Evolutionary conservation across 2,113 vertebrate genomes (phyloP).

Genomic region (Cynopterus brachyotis): DNA sequence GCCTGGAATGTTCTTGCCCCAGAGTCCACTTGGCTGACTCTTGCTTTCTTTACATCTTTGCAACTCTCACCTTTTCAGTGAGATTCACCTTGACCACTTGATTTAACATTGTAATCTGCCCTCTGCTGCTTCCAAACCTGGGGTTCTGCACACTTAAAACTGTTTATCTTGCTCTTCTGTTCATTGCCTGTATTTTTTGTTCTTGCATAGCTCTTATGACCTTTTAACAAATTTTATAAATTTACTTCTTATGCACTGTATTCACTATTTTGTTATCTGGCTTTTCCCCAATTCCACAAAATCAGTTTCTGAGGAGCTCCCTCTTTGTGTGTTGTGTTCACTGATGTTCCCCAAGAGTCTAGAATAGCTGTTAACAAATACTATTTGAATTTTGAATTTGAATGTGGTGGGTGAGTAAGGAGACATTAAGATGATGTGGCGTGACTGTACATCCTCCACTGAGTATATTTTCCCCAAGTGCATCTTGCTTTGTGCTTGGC

Average conservation of each 20-base stretch:
- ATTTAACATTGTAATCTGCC: not conserved
- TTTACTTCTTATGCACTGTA: not conserved
- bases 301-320: not conserved
- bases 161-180: not conserved
- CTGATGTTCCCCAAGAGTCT: not conserved
- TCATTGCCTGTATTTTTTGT: not conserved
- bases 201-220: not conserved
- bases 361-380: constrained; percentile 13
- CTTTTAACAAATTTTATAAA: not conserved
- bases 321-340: not conserved
- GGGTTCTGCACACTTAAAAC: not conserved
- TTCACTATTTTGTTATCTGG: constrained; percentile 34
- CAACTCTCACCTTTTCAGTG: not conserved
- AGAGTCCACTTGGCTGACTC: not conserved
- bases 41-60: not conserved
- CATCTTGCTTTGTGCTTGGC: not conserved
- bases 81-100: not conserved
- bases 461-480: not conserved
- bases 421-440: constrained; percentile 30
- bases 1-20: not conserved
- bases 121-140: not conserved
- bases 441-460: not conserved
- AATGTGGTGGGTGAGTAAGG: constrained; percentile 19
- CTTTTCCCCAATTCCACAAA: not conserved
- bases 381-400: constrained; percentile 34